phyloP scores from a whole-genome alignment of 2,888 invertebrate genomes.

The Thysanoteuthis rhombus region DNA sequence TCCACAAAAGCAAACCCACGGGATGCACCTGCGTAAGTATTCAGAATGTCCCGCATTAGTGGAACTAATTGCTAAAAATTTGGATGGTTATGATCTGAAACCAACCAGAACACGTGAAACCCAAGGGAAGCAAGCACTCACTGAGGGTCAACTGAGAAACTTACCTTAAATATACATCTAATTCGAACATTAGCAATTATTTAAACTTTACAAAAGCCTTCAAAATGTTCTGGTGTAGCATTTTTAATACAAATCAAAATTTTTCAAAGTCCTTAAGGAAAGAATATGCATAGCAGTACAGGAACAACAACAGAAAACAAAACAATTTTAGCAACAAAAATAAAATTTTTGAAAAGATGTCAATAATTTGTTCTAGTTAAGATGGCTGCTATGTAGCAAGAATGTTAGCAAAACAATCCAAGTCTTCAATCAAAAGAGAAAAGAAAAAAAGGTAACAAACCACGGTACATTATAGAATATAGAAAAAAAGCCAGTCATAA shows the following conservation, averaged over 20 bases:
- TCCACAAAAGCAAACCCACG: conserved; percentile 93
- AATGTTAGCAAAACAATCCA: not conserved
- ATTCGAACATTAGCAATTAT: not conserved
- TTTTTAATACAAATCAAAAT: not conserved
- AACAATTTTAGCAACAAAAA: not conserved
- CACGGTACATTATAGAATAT: not conserved
- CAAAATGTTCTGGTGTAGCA: not conserved
- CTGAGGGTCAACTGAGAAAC: conserved; percentile 29
- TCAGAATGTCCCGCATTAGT: conserved; percentile 33
- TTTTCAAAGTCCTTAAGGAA: not conserved
- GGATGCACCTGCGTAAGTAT: conserved; percentile 77
- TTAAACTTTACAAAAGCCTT: not conserved
- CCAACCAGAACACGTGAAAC: conserved; percentile 30
- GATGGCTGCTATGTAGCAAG: not conserved
- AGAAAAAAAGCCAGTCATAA: no score
- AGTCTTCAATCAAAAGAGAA: not conserved
- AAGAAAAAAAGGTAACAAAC: not conserved
- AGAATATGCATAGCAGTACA: not conserved
- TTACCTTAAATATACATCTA: not conserved
- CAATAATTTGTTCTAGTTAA: not conserved
- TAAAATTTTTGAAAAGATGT: no score
- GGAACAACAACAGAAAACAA: not conserved
- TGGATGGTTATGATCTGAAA: conserved; percentile 26
- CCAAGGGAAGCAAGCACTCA: conserved; percentile 28
- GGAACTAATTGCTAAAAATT: conserved; percentile 25